Conservation (phyloP, 2,113 vertebrate species). For the Terrapene triunguis region DNA sequence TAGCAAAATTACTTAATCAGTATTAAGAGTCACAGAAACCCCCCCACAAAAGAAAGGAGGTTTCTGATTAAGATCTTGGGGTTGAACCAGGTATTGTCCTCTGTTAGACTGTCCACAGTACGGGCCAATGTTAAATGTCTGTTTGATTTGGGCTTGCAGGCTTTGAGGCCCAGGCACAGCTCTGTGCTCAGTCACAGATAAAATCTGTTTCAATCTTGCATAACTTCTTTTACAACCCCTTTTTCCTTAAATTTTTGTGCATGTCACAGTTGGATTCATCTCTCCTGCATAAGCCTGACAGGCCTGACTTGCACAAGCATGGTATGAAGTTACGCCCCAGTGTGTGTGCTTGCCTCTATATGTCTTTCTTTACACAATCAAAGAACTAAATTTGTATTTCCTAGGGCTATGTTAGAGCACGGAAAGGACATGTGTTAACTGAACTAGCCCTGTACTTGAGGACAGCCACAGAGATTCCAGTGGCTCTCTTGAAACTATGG, state of each 20-base stretch:
- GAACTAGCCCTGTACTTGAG: not conserved
- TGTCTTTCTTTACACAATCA: not conserved
- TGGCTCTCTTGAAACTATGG: not conserved
- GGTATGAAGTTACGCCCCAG: not conserved
- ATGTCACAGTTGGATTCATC: not conserved
- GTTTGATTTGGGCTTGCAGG: not conserved
- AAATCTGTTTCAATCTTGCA: not conserved
- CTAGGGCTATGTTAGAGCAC: not conserved
- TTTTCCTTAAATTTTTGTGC: not conserved
- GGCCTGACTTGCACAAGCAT: not conserved
- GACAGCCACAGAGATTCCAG: not conserved
- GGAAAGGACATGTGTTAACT: not conserved
- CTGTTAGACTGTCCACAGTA: not conserved
- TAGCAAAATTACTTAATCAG: not conserved
- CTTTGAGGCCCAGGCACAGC: not conserved
- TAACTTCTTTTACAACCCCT: not conserved
- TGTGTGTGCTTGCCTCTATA: not conserved
- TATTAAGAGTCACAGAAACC: not conserved
- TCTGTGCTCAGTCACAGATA: constrained; percentile 19
- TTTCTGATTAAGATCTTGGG: not conserved
- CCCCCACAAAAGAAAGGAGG: not conserved
- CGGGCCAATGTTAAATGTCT: not conserved
- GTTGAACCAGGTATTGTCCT: not conserved
- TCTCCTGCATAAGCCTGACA: not conserved
- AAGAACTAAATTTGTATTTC: not conserved